These are phyloP conservation scores for Hylaea fasciaria DNA, from an alignment of 2,888 invertebrate species.

Conservation along the genomic window DNA sequence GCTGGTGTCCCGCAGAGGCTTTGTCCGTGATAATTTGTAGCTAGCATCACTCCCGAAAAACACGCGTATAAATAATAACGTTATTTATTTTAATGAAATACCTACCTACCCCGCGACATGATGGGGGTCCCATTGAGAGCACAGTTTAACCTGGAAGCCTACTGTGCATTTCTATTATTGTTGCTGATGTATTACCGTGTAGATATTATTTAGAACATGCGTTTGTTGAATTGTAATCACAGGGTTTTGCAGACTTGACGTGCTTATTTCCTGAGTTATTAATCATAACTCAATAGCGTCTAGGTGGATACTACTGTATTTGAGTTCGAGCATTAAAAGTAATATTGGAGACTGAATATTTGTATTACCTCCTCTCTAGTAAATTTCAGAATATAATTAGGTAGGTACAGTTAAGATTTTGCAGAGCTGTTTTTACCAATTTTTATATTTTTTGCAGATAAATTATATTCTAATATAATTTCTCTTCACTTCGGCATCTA, in stretches of 20 bases:
- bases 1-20: slow-evolving; percentile 75
- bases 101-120: slow-evolving; percentile 53
- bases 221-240: slow-evolving; percentile 9
- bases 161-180: slow-evolving; percentile 52
- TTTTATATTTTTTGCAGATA: no score
- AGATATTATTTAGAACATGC: slow-evolving; percentile 16
- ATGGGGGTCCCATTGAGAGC: slow-evolving; percentile 47
- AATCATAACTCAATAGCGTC: no score
- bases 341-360: no score
- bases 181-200: slow-evolving; percentile 40
- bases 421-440: no score
- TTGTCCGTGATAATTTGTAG: slow-evolving; percentile 82
- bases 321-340: no score
- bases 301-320: no score
- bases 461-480: no score
- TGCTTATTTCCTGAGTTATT: not conserved
- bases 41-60: slow-evolving; percentile 76
- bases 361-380: no score
- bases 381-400: no score
- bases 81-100: slow-evolving; percentile 79
- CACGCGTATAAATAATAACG: slow-evolving; percentile 78
- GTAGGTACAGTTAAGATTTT: no score
- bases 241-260: slow-evolving; percentile 12
- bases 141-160: slow-evolving; percentile 50
- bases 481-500: not conserved